phyloP scores from a whole-genome alignment of 2,888 invertebrate genomes.

The Acanthoscelides obtectus region DNA sequence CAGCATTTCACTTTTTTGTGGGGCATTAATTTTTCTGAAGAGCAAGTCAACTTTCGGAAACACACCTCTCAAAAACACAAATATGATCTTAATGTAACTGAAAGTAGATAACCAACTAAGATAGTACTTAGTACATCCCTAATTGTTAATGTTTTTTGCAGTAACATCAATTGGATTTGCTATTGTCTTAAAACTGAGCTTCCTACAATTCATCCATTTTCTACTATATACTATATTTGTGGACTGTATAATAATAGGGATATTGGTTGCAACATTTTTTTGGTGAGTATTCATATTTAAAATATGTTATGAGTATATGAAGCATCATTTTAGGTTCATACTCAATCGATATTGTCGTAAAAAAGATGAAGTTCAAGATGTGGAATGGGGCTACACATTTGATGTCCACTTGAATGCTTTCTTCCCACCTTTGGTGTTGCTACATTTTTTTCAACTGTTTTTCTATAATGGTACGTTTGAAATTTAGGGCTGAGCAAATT shows the following conservation, averaged over 20 bases:
- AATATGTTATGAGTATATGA: too few relatives aligned
- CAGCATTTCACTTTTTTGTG: too few relatives aligned
- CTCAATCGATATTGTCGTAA: slow-evolving; percentile 50
- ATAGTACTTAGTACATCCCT: too few relatives aligned
- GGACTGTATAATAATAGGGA: slow-evolving; percentile 68
- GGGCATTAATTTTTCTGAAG: too few relatives aligned
- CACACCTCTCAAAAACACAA: too few relatives aligned
- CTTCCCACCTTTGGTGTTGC: slow-evolving; percentile 90
- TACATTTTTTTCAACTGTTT: slow-evolving; percentile 83
- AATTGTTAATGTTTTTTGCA: too few relatives aligned
- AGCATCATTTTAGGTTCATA: not conserved
- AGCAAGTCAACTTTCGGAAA: too few relatives aligned
- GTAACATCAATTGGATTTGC: slow-evolving; percentile 87
- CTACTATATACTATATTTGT: slow-evolving; percentile 89
- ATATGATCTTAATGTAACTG: too few relatives aligned
- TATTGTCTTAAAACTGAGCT: slow-evolving; percentile 66
- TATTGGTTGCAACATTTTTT: slow-evolving; percentile 27
- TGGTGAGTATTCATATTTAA: slow-evolving; percentile 18
- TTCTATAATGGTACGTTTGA: slow-evolving; percentile 53
- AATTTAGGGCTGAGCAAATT: too few relatives aligned
- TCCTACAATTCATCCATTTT: slow-evolving; percentile 71
- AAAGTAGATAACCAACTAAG: too few relatives aligned
- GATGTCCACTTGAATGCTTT: slow-evolving; percentile 98
- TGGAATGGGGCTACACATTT: slow-evolving; percentile 98
- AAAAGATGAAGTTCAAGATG: slow-evolving; percentile 65